Base-by-base conservation (phyloP, 2,888 invertebrate species). In the Eilema depressum region DNA sequence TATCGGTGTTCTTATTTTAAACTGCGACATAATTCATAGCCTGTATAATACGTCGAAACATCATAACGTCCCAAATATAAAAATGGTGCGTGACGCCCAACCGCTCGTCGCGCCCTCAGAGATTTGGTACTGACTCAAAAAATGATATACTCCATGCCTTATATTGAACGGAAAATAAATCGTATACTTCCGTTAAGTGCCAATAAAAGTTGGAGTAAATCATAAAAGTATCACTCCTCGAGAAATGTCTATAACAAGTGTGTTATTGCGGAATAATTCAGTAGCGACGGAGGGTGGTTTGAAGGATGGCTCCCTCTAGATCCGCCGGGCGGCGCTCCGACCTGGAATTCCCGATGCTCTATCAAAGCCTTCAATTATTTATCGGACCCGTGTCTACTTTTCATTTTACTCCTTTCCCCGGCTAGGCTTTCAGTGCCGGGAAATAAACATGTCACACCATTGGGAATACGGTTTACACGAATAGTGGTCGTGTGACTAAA, bases 171-270 rank as follows among this genome's bases (percentile, higher is more conserved):
- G 89, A 88, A 92, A 94, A 95, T 95, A 95, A 94, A 95, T 95
- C 93, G 93, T 93, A 92, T 94, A 94, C 93, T 94, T 93, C 93
- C 93, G 93, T 92, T 95, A 95, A 95, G 95, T 94, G 94, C 95
- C 95, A 95, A 95, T 95, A 95, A 95, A 95, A 95, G 92, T 95
- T 93, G 93, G 88, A 94, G 94, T 95, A 95, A 95, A 95, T 95
- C 95, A 95, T 95, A 95, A 94, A 95, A 94, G 95, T 95, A 95
- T 95, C 94, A 95, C 93, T 94, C 93, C 89, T 87, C 89, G 89
- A 91, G 92, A 94, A 94, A 93, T 88, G 95, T 95, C 94, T 94
- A 93, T 94, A 95, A 95, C 95, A 94, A 94, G 94, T 94, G 93
- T 94, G 94, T 95, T 95, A 95, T 95, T 94, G 93, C 92, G 85